These are phyloP conservation scores for Diarsia mendica DNA, from an alignment of 2,888 invertebrate genomes.

Conservation along the genomic window DNA sequence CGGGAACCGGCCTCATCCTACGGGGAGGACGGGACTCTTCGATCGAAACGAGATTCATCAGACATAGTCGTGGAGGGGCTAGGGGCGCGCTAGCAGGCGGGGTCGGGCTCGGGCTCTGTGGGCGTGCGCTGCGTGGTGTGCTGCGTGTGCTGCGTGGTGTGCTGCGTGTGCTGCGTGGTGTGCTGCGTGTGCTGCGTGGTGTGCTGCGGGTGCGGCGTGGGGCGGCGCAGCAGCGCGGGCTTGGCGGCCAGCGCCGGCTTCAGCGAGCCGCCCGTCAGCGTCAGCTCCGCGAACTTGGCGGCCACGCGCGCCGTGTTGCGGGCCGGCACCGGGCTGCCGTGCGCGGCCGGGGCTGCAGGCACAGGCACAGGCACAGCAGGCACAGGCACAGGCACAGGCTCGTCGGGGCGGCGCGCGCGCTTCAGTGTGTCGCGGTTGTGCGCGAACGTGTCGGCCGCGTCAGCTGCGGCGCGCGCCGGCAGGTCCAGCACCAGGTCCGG, in stretches of 20 bases:
- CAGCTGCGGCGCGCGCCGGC: slow-evolving; percentile 88
- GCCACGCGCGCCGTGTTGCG: slow-evolving; percentile 91
- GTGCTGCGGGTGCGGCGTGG: slow-evolving; percentile 80
- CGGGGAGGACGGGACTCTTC: neutral
- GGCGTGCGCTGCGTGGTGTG: slow-evolving; percentile 73
- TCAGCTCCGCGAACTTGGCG: slow-evolving; percentile 92
- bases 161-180: slow-evolving; percentile 81
- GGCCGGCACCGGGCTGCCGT: slow-evolving; percentile 88
- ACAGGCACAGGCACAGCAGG: slow-evolving; percentile 31
- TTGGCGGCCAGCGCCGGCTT: slow-evolving; percentile 95
- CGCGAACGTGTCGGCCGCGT: slow-evolving; percentile 81
- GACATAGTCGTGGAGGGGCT: neutral
- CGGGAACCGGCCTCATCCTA: neutral
- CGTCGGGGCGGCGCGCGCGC: slow-evolving; percentile 66
- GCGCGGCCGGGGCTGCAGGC: slow-evolving; percentile 88
- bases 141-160: slow-evolving; percentile 65
- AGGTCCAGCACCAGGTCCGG: slow-evolving; percentile 96
- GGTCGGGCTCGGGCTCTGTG: slow-evolving; percentile 18
- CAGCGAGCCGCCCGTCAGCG: slow-evolving; percentile 91
- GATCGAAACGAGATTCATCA: slow-evolving; percentile 1
- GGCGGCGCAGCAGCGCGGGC: slow-evolving; percentile 93
- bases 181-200: slow-evolving; percentile 75
- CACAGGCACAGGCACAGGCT: slow-evolving; percentile 71
- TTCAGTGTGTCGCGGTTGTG: slow-evolving; percentile 84
- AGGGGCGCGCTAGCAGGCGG: slow-evolving; percentile 21